Evolutionary conservation across 92 coral and sea anemone species (phyloP), one percentile per base, ranked within the genome.

Genomic region (Nematostella vectensis): DNA sequence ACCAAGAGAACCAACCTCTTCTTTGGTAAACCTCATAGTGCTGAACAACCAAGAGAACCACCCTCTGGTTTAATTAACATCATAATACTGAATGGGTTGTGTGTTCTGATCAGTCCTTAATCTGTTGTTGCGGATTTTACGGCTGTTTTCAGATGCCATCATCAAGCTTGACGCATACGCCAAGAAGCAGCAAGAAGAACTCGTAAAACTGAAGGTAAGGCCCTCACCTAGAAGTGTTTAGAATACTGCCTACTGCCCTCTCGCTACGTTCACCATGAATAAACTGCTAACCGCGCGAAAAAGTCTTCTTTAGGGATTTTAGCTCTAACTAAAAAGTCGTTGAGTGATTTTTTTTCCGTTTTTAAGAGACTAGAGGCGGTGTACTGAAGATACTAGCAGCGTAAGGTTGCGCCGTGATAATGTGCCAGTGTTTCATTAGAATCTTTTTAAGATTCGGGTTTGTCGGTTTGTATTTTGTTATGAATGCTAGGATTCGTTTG

Each of bases 91-190:
- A n/a, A n/a, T n/a, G n/a, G n/a, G n/a, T n/a, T n/a, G n/a, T n/a
- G n/a, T n/a, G n/a, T n/a, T n/a, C n/a, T n/a, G n/a, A n/a, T n/a
- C n/a, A n/a, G n/a, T n/a, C n/a, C n/a, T n/a, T n/a, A n/a, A n/a
- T n/a, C n/a, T n/a, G n/a, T n/a, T n/a, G n/a, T n/a, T n/a, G n/a
- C n/a, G n/a, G n/a, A n/a, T n/a, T n/a, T n/a, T n/a, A n/a, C n/a
- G n/a, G n/a, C n/a, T n/a, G n/a, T n/a, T 33, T 61, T 58, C 71
- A 91, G 98, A 85, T 65, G 91, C 84, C 10, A 85, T 93, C 50
- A 75, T 66, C 22, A 72, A 87, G 67, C 83, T 86, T n/a, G 85
- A 93, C 68, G 70, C 84, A 19, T 86, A 86, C 47, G 89, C 77
- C 19, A 80, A 86, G 70, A 93, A 86, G 60, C 96, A 86, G 51